Base-by-base conservation (phyloP, 2,888 invertebrate species). In the Cryptus armator region DNA sequence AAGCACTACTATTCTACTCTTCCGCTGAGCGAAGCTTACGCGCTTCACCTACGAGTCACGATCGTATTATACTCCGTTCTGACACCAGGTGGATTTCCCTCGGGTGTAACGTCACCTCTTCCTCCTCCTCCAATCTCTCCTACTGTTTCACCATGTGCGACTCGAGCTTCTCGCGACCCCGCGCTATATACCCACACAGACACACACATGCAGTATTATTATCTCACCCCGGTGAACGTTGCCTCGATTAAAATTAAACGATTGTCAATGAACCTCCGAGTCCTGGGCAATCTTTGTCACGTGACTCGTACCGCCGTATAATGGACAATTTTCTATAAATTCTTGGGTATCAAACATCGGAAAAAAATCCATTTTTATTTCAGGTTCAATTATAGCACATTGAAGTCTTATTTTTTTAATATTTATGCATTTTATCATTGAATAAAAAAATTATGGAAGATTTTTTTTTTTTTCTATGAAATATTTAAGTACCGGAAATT, bases 41-140 rank as follows among this genome's bases (percentile, higher is more conserved):
- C 32, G 83, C 53, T 59, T 29, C 56, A 79, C 78, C 68, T 72
- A 53, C 82, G 32, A 66, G 24, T 56, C 79, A 75, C 84, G 80
- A 82, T 76, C 24, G 82, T 75, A 85, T 85, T 82, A 81, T 85
- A 67, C 79, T 76, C 75, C 53, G 59, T 75, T 64, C 86, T 53
- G 87, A 78, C 83, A 86, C 87, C 77, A 59, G 76, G 78, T 67
- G 87, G 87, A 90, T 90, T 90, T 90, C 90, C 90, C 89, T n/a
- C 78, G 90, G 87, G 90, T 86, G 85, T 88, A 72, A 85, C 88
- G 64, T 83, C 78, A 62, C 71, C 67, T 71, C 66, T 53, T 32
- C 10, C 66, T 66, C 32, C 32, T 9, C 53, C 68, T 56, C 16
- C 56, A 24, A 51, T 14, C 77, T 59, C 48, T 62, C 59, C 62